Evolutionary conservation across 2,888 invertebrate genomes (phyloP), one percentile per base, ranked within the genome.

Genomic region (Pilophorus perplexus): DNA sequence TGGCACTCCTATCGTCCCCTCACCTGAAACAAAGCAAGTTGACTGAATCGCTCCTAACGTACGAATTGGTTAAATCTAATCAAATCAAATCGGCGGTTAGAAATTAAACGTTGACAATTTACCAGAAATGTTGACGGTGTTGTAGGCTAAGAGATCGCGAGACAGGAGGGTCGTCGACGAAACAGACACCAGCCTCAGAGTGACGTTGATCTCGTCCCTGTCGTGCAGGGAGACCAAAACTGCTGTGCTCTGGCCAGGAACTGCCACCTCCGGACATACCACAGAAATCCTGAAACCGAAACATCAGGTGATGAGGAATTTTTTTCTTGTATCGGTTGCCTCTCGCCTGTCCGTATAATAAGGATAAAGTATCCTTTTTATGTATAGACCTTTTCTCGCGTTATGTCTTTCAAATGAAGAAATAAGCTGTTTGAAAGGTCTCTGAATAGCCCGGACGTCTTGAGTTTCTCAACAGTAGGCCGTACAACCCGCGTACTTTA

Each of bases 231-330:
- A 84, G 66, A 85, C 83, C 12, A 85, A 80, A 27, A 85, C 82
- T 1, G 84, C 85, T 33, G 85, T 85, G 22, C 83, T 82, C 76
- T 84, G 84, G 28, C 85, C 85, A 0, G 85, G 84, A 0, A 84
- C 84, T 2, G 84, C 85, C 12, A 84, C 80, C 74, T 84, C 84
- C 4, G 85, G 85, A 1, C 84, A 83, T 64, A 85, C 85, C 52
- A 85, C 84, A 40, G 85, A 84, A 76, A 85, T 83, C 14, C 84
- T 84, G 64, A 84, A 69, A 67, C 37, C 27, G 10, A 14, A 27
- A n/a, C 6, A 4, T n/a, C n/a, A n/a, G n/a, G n/a, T n/a, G n/a
- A n/a, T 42, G 6, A 12, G 44, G 14, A 42, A 42, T 42, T 12
- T 33, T 33, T 33, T 33, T 10, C 8, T 10, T 33, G 8, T 33